phyloP scores from a whole-genome alignment of 1,140 invertebrate species.

The Saccostrea cuccullata region DNA sequence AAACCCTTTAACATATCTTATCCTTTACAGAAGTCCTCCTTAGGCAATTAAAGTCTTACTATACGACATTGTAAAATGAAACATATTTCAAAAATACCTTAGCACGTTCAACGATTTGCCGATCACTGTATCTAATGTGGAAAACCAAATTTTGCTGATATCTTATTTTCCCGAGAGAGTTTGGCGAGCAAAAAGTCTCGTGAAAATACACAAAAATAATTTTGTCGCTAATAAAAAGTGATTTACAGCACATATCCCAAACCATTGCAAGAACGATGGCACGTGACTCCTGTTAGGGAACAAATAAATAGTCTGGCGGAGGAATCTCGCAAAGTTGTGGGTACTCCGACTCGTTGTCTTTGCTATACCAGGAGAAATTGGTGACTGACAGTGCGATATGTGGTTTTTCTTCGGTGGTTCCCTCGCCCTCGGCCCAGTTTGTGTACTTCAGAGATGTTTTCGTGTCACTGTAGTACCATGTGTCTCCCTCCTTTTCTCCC shows the following conservation, averaged over 20 bases:
- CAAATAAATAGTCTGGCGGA: not conserved
- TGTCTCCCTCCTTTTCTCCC: not conserved
- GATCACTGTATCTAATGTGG: too few relatives aligned
- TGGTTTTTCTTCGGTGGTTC: not conserved
- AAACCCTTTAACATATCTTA: too few relatives aligned
- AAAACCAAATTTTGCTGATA: too few relatives aligned
- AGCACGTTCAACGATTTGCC: too few relatives aligned
- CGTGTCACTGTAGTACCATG: not conserved
- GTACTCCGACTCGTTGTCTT: conserved; percentile 15
- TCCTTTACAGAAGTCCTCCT: too few relatives aligned
- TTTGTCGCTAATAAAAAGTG: too few relatives aligned
- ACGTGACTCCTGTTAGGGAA: not conserved
- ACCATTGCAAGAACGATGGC: not conserved
- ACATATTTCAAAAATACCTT: too few relatives aligned
- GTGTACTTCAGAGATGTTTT: not conserved
- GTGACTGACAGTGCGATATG: not conserved
- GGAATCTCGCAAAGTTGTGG: not conserved
- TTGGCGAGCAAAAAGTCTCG: too few relatives aligned
- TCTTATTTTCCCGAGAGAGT: too few relatives aligned
- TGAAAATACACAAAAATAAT: too few relatives aligned
- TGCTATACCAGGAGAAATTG: conserved; percentile 19
- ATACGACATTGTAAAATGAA: too few relatives aligned
- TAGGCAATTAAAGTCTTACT: too few relatives aligned
- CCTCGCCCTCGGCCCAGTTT: not conserved
- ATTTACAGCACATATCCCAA: not conserved